These are phyloP conservation scores for Actenoides lindsayi DNA, from an alignment of 2,113 vertebrate species.

Conservation along the genomic window DNA sequence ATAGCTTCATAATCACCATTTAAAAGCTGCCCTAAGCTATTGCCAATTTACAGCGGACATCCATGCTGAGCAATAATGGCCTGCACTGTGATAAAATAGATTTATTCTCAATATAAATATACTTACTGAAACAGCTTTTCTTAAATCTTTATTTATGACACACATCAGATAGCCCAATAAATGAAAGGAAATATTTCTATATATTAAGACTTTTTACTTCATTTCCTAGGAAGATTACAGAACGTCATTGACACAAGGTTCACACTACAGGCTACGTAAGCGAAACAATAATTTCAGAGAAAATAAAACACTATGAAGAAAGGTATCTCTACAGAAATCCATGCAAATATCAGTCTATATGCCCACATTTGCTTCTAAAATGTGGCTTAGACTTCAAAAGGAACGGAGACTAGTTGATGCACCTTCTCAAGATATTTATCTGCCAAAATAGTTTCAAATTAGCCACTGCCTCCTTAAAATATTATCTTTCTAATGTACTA, in stretches of 20 bases:
- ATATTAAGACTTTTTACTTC: constrained; percentile 24
- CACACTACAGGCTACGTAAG: background rate
- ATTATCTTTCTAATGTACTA: background rate
- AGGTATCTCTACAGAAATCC: background rate
- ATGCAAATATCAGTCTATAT: background rate
- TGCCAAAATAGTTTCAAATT: constrained; percentile 9
- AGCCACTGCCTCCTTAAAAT: background rate
- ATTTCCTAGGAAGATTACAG: constrained; percentile 45
- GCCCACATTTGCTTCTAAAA: background rate
- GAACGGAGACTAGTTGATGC: background rate
- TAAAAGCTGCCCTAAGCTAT: constrained; percentile 60
- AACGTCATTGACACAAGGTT: background rate
- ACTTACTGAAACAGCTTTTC: constrained; percentile 62
- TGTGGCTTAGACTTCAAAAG: background rate
- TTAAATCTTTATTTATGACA: constrained; percentile 67
- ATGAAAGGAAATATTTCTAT: background rate
- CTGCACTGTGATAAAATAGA: constrained; percentile 57
- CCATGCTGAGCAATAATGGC: constrained; percentile 64
- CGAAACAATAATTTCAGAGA: background rate
- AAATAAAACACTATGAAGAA: background rate
- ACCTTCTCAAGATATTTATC: background rate
- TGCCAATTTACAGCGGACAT: constrained; percentile 62
- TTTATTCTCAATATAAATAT: constrained; percentile 57
- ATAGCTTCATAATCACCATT: constrained; percentile 69
- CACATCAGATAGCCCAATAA: background rate